Evolutionary conservation across 1,140 invertebrate species (phyloP).

Genomic region (Trinorchestia longiramus): DNA sequence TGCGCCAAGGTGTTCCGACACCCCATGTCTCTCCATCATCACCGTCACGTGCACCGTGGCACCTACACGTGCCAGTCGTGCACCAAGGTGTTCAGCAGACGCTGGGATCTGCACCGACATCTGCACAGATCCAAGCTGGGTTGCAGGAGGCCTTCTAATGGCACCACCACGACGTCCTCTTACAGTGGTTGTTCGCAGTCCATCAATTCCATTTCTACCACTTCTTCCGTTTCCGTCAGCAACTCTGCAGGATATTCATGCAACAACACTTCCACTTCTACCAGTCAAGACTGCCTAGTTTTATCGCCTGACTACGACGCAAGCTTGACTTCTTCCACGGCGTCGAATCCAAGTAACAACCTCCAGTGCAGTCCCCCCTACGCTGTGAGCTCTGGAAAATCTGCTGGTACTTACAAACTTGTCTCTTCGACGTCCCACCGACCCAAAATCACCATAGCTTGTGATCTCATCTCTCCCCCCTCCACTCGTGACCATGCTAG

Average conservation of each 20-base stretch:
- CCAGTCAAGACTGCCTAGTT: neutral
- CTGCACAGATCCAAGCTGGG: constrained; percentile 66
- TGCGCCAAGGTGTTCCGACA: constrained; percentile 68
- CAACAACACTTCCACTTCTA: neutral
- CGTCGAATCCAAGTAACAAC: neutral
- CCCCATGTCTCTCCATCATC: constrained; percentile 68
- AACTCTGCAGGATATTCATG: neutral
- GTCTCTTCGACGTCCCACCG: neutral
- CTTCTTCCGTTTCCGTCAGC: neutral
- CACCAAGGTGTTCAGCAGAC: constrained; percentile 67
- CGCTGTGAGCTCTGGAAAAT: neutral
- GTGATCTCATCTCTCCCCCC: constrained; percentile 36
- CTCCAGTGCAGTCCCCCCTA: constrained; percentile 1
- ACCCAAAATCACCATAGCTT: constrained; percentile 34
- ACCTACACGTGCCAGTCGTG: constrained; percentile 68
- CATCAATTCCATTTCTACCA: neutral
- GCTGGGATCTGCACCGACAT: constrained; percentile 68
- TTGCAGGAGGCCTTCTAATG: constrained; percentile 61
- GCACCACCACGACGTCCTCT: constrained; percentile 32
- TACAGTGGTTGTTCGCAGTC: neutral
- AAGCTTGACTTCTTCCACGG: neutral
- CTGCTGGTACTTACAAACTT: neutral
- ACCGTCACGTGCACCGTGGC: constrained; percentile 68
- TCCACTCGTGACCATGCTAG: neutral
- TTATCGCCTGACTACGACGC: neutral